Percentiles rank a stretch among this genome's conserved stretches.
These are phyloP conservation scores for Rhabditophanes sp. DNA, from an alignment of 2,888 invertebrate species.

Conservation along the genomic window DNA sequence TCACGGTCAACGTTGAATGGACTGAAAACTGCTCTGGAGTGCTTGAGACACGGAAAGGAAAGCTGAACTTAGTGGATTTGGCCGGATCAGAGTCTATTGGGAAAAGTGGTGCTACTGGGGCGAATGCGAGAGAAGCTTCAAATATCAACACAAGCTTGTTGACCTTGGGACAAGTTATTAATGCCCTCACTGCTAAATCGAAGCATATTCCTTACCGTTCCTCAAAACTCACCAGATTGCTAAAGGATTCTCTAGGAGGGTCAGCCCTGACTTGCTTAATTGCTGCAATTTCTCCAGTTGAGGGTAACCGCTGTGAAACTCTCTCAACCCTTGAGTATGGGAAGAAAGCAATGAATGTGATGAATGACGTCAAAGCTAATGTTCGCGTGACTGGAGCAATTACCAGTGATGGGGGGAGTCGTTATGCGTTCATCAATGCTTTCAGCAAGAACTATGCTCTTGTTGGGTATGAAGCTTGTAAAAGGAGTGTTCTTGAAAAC, in stretches of 20 bases:
- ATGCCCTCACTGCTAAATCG: slow-evolving; percentile 72
- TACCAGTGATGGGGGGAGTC: no score
- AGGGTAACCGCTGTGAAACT: slow-evolving; percentile 70
- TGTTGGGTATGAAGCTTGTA: no score
- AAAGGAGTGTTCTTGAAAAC: no score
- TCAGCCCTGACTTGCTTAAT: slow-evolving; percentile 91
- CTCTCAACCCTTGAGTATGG: slow-evolving; percentile 86
- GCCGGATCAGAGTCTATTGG: slow-evolving; percentile 93
- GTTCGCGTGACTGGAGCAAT: slow-evolving; percentile 47
- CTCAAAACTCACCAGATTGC: slow-evolving; percentile 78
- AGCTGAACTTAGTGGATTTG: slow-evolving; percentile 82
- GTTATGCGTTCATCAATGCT: no score
- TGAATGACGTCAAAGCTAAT: slow-evolving; percentile 67
- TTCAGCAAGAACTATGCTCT: no score
- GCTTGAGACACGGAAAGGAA: slow-evolving; percentile 89
- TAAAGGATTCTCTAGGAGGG: slow-evolving; percentile 89
- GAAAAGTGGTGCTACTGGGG: slow-evolving; percentile 79
- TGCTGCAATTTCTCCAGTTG: slow-evolving; percentile 80
- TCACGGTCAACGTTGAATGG: slow-evolving; percentile 70
- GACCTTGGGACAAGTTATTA: slow-evolving; percentile 84
- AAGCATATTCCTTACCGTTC: slow-evolving; percentile 85
- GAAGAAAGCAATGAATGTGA: slow-evolving; percentile 76
- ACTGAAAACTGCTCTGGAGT: slow-evolving; percentile 54
- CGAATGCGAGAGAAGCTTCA: slow-evolving; percentile 74
- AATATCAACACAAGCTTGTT: slow-evolving; percentile 86